A percentile compares a stretch with the other conserved stretches of the same genome.
Conservation (phyloP, 2,113 vertebrate species). For the Tachysurus fulvidraco region DNA sequence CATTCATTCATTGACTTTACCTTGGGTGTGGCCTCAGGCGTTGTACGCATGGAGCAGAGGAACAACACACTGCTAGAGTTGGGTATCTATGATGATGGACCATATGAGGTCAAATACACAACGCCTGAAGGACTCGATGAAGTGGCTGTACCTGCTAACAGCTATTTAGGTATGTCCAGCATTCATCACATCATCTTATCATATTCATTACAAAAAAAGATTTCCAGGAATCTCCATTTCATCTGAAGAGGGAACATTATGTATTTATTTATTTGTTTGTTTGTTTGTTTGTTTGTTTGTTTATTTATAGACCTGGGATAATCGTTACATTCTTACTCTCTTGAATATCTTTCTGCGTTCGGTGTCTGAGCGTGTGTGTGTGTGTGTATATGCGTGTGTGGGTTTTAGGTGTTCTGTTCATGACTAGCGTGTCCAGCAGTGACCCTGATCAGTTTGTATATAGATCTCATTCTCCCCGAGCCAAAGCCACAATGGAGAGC, state of each 20-base stretch:
- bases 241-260: neutral
- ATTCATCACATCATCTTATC: slow-evolving; percentile 5
- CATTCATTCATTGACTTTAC: neutral
- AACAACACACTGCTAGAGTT: slow-evolving; percentile 80
- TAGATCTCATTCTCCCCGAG: slow-evolving; percentile 76
- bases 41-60: slow-evolving; percentile 90
- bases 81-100: slow-evolving; percentile 85
- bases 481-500: slow-evolving; percentile 58
- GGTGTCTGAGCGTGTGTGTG: slow-evolving; percentile 16
- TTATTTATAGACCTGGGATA: neutral
- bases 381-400: slow-evolving; percentile 29
- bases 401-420: slow-evolving; percentile 79
- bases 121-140: slow-evolving; percentile 69
- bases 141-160: slow-evolving; percentile 87
- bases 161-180: slow-evolving; percentile 88
- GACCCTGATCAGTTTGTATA: slow-evolving; percentile 84
- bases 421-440: slow-evolving; percentile 79
- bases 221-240: neutral
- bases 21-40: slow-evolving; percentile 69
- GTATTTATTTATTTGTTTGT: no score
- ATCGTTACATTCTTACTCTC: neutral
- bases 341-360: neutral
- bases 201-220: neutral
- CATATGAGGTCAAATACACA: slow-evolving; percentile 89
- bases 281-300: no score